These are phyloP conservation scores for Aspiorhynchus laticeps DNA, from an alignment of 2,113 vertebrate genomes.

Conservation along the genomic window DNA sequence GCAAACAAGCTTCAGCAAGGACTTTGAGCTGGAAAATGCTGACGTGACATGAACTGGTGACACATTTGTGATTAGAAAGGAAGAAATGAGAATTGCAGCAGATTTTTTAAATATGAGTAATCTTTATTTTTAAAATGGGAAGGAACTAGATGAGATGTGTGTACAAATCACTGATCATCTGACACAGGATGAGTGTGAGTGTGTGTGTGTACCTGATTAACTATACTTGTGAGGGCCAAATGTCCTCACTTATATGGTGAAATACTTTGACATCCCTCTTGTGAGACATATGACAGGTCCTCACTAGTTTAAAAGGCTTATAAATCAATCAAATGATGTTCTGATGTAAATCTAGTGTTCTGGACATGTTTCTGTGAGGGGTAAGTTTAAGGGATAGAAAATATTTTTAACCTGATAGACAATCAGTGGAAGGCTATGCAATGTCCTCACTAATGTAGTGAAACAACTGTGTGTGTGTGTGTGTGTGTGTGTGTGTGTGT, in stretches of 20 bases:
- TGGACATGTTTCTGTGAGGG: no score
- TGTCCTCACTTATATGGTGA: no score
- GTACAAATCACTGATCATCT: conserved; percentile 3
- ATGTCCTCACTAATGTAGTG: no score
- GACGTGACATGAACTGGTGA: conserved; percentile 10
- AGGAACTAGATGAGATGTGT: background rate
- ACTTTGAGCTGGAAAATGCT: background rate
- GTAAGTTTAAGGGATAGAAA: no score
- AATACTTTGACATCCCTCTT: no score
- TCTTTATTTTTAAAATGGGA: background rate
- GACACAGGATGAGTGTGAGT: background rate
- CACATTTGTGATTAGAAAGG: conserved; percentile 2
- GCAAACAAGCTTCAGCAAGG: background rate
- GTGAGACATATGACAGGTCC: no score
- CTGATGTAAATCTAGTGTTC: no score
- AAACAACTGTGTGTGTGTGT: background rate
- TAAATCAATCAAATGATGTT: no score
- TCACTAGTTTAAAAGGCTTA: no score
- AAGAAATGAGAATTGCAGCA: background rate
- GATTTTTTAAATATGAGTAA: background rate
- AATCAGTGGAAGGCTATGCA: no score
- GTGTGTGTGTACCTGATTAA: background rate
- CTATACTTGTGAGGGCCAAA: background rate
- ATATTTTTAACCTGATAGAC: no score
- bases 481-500: conserved; percentile 8